These are phyloP conservation scores for Manis javanica DNA, from an alignment of 2,797 vertebrate genomes.

Conservation along the genomic window DNA sequence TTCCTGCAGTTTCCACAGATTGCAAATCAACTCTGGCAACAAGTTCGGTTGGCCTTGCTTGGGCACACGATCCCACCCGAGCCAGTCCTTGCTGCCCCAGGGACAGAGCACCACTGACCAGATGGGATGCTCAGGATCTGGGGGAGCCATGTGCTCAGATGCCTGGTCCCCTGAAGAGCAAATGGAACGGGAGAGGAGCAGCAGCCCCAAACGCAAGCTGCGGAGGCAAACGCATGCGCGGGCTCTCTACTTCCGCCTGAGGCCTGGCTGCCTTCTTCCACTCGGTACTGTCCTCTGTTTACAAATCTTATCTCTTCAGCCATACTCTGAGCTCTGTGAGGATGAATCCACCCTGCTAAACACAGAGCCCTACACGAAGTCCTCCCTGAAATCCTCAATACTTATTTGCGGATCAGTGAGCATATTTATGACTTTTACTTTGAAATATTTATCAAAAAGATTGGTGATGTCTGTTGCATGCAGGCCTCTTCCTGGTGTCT, in stretches of 20 bases:
- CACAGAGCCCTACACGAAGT: not conserved
- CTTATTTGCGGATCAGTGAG: too few relatives aligned
- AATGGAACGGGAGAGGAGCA: rapidly evolving
- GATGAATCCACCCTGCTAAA: rapidly evolving
- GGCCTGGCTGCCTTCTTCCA: too few relatives aligned
- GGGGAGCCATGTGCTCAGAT: not conserved
- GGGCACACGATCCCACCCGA: rapidly evolving
- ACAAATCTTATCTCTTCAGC: rapidly evolving
- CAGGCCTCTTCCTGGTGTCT: too few relatives aligned
- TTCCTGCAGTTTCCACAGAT: not conserved
- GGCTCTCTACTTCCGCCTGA: too few relatives aligned
- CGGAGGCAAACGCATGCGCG: rapidly evolving
- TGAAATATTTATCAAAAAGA: too few relatives aligned
- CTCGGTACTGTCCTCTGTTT: rapidly evolving
- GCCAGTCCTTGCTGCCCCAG: not conserved
- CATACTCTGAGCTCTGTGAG: rapidly evolving
- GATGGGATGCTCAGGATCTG: not conserved
- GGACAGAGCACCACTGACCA: rapidly evolving
- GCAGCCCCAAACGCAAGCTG: rapidly evolving
- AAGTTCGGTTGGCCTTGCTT: rapidly evolving
- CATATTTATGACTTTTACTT: too few relatives aligned
- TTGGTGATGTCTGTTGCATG: too few relatives aligned
- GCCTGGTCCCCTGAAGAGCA: not conserved
- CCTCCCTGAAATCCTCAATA: too few relatives aligned
- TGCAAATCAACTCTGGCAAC: rapidly evolving